These are phyloP conservation scores for Hyposoter dolosus DNA, from an alignment of 2,888 invertebrate species.

Conservation along the genomic window DNA sequence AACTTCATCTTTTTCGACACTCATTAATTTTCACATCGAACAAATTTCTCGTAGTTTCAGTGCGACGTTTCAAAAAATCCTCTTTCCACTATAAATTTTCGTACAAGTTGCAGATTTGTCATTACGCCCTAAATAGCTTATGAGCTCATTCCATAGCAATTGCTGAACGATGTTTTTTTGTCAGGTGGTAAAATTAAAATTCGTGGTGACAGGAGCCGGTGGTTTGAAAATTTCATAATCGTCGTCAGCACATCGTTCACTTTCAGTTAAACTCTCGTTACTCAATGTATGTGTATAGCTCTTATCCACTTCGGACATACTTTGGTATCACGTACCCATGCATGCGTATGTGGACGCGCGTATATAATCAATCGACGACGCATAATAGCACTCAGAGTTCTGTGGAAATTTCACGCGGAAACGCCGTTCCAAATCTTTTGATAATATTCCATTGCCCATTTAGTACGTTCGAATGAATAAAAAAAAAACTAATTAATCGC, in stretches of 20 bases:
- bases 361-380: conserved; percentile 36
- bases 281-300: conserved; percentile 2
- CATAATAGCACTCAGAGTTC: conserved; percentile 23
- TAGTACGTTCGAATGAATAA: background rate
- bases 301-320: background rate
- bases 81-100: background rate
- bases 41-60: background rate
- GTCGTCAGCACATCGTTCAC: conserved; percentile 49
- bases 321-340: background rate
- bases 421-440: background rate
- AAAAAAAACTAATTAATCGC: background rate
- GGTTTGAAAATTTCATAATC: conserved; percentile 44
- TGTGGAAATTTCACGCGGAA: background rate
- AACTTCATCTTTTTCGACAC: background rate
- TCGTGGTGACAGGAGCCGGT: background rate
- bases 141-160: background rate
- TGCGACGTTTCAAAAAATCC: background rate
- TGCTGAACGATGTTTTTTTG: conserved; percentile 16
- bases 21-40: background rate
- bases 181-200: conserved; percentile 16
- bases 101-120: background rate
- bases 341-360: background rate
- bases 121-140: background rate
- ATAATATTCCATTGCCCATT: background rate
- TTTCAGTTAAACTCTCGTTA: conserved; percentile 36